Base-by-base conservation (phyloP, 2,113 vertebrate genomes). In the Bufo bufo region DNA sequence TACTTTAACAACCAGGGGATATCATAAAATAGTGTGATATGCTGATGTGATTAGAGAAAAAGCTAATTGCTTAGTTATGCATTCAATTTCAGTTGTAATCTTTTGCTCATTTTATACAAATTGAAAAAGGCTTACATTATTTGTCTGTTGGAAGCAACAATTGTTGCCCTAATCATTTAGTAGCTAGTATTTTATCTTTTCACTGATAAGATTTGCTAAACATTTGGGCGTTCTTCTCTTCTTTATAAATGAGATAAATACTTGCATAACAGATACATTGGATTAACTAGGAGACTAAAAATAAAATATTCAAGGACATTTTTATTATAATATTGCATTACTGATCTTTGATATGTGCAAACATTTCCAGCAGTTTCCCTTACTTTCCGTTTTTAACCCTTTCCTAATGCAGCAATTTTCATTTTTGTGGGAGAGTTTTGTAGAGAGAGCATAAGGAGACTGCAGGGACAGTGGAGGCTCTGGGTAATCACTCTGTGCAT, bases 111-210 rank as follows among this genome's bases (percentile, higher is more conserved):
- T 82, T 63, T 20, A 82, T 72, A 3, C 52, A 59, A 49, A 82
- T 23, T 58, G 33, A 81, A 80, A 80, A 56, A 54, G 23, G 49
- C 78, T 79, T n/a, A 17, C 77, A 52, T 17, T 86, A 58, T 65
- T 86, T 86, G 72, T 50, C 23, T 77, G 16, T 56, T 16, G 74
- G 8, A 87, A 58, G 33, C 23, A 72, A 72, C 69, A 87, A 72
- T 74, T 6, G 79, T 65, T 33, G 9, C 79, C 33, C 56, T 33
- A 65, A 20, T 75, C 43, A 61, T 75, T 63, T 61, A 13, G 52
- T 52, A 87, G 23, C 0, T 65, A 72, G 0, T 72, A 45, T 81
- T 63, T 82, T 23, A 61, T 82, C 9, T 23, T 56, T 77, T 85
- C 14, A 52, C 17, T 86, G 20, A 77, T 77, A 77, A 65, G 74